Evolutionary conservation across 1,140 invertebrate species (phyloP), one percentile per base, ranked within the genome.

Genomic region (Liolophura sinensis): DNA sequence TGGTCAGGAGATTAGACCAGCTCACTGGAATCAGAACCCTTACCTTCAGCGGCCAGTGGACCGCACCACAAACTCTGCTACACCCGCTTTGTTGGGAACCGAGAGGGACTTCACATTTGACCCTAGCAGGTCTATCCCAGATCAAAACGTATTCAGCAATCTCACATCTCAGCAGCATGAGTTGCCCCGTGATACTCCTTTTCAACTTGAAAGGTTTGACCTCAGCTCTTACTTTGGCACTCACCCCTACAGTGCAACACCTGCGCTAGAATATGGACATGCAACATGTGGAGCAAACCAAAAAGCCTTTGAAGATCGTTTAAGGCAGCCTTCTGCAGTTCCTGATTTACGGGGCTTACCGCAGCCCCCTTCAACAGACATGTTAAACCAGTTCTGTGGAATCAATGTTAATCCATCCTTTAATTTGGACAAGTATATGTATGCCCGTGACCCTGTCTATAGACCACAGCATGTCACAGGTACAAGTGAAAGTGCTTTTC

Each of bases 61-160:
- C 67, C 73, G 70, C 12, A 76, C 64, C 64, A 60, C 68, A 65
- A 69, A 70, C 18, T 69, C 76, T 22, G 60, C 75, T 40, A 68
- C 78, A 15, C 71, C 77, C 22, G 67, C 73, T 27, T 72, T 81
- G 49, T 73, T 78, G 67, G 67, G 71, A 46, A 81, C 76, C 14
- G 69, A 78, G 6, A 69, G 79, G 15, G 79, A 81, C 6, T 79
- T 81, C 58, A 79, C 80, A 78, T 81, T 81, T 70, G 79, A 81
- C 61, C 73, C 77, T 11, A 66, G 75, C n/a, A 65, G 74, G 20
- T 57, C 73, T 48, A 68, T 74, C 48, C 62, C 78, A 18, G 79
- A 81, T 47, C 71, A 78, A 52, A 74, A 75, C 55, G 78, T 81
- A 75, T 81, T 81, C 54, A 68, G 78, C 59, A 72, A 71, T 31